Percentiles rank a stretch among this genome's conserved stretches.
phyloP scores from a whole-genome alignment of 2,113 vertebrate species.

The Sphyrna mokarran region DNA sequence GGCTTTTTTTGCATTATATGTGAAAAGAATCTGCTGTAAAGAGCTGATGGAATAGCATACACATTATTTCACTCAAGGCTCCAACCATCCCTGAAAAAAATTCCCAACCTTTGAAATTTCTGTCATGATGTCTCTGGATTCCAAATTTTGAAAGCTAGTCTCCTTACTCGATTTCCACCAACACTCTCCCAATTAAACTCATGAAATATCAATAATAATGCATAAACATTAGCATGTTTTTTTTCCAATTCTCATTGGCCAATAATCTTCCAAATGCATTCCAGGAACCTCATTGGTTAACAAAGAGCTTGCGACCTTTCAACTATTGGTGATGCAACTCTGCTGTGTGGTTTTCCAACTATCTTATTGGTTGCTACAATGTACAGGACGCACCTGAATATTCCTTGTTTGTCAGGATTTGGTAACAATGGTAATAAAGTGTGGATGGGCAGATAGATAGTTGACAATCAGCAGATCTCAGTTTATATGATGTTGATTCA shows the following conservation, averaged over 20 bases:
- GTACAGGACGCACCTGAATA: not conserved
- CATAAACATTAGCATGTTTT: not conserved
- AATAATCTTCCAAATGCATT: not conserved
- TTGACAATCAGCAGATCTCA: not conserved
- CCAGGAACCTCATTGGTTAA: not conserved
- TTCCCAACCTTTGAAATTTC: not conserved
- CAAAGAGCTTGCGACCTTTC: not conserved
- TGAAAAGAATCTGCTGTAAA: not conserved
- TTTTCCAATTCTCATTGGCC: not conserved
- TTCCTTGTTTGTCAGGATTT: not conserved
- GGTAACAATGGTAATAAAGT: not conserved
- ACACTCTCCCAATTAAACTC: not conserved
- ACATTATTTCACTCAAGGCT: not conserved
- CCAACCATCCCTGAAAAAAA: not conserved
- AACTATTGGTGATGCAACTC: not conserved
- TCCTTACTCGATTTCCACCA: not conserved
- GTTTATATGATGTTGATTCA: not conserved
- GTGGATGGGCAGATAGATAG: not conserved
- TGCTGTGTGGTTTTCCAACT: not conserved
- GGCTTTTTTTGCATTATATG: not conserved
- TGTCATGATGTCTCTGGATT: not conserved
- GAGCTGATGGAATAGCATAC: not conserved
- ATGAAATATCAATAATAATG: not conserved
- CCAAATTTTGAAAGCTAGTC: not conserved
- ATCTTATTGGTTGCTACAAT: not conserved